Conservation (phyloP, 1,140 invertebrate species). For the Drosophila grimshawi region DNA sequence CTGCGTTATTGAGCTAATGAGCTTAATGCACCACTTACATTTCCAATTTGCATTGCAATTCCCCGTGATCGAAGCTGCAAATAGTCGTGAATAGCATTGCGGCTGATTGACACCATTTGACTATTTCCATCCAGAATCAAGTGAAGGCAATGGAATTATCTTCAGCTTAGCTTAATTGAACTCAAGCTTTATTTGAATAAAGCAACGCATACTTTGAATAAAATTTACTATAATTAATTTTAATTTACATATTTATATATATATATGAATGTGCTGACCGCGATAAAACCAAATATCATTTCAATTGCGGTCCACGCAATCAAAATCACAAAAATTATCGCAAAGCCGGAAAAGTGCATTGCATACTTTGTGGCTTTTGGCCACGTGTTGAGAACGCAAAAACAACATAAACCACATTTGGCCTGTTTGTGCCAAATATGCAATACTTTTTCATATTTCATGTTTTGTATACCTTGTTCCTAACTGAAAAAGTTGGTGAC, state of each 20-base stretch:
- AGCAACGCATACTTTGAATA: too few species aligned
- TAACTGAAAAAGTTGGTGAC: not conserved
- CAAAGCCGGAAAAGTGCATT: slow-evolving; percentile 33
- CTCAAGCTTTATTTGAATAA: too few species aligned
- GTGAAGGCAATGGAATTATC: not conserved
- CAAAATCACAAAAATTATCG: slow-evolving; percentile 42
- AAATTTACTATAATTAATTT: too few species aligned
- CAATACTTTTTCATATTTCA: slow-evolving; percentile 57
- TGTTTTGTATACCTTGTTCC: not conserved
- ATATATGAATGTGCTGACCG: slow-evolving; percentile 28
- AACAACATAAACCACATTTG: slow-evolving; percentile 60
- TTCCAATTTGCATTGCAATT: slow-evolving; percentile 24
- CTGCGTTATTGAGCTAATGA: slow-evolving; percentile 65
- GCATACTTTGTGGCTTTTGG: slow-evolving; percentile 26
- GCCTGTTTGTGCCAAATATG: slow-evolving; percentile 71
- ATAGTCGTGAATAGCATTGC: slow-evolving; percentile 2
- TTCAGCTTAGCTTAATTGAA: too few species aligned
- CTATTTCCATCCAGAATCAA: not conserved
- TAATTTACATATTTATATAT: not conserved
- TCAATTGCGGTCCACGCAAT: slow-evolving; percentile 70
- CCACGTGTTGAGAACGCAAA: slow-evolving; percentile 52
- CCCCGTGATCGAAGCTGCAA: slow-evolving; percentile 23
- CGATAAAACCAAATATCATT: slow-evolving; percentile 72
- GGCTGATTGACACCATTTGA: not conserved
- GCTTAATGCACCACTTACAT: slow-evolving; percentile 41